Evolutionary conservation across 2,113 vertebrate genomes (phyloP), one percentile per base, ranked within the genome.

Genomic region (Uria lomvia): DNA sequence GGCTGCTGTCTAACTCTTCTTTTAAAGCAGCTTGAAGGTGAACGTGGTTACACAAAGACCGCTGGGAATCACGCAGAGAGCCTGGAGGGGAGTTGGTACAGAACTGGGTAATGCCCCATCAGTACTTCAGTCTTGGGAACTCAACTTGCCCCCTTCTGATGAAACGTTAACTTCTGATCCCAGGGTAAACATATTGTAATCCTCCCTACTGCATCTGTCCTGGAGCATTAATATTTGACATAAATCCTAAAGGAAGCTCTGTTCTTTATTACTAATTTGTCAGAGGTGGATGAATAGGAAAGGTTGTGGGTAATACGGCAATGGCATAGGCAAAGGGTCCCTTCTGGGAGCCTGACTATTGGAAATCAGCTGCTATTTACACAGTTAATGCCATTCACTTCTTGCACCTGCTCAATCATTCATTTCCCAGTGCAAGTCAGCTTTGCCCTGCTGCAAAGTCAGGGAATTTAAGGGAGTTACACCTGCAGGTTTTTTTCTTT

Each of bases 351-450:
- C 16, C 74, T 52, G 89, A 87, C 95, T 95, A 96, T 96, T 97
- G 92, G 92, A 95, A 94, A 96, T 90, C 18, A 20, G 80, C 84
- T 97, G 97, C 95, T 96, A 97, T 96, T 97, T 97, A 91, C 94
- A 92, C 73, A 94, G 95, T 63, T 94, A 95, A 97, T 91, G 84
- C 74, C 74, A 95, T 73, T 95, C 89, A 92, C 72, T 95, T 90
- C 77, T 94, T 82, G 62, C 95, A 94, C 76, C 95, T 95, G 92
- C 89, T 96, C 92, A 95, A 18, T 76, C 86, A 96, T 95, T 90
- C 87, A 85, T 95, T 85, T 94, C 89, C 82, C 82, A 92, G 38
- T 8, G 50, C 81, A 95, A 95, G 38, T 9, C 59, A 90, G 84
- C 91, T 91, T 87, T 89, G 84, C 71, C 84, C 65, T 76, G 60